Conservation (phyloP, 2,888 invertebrate species). For the Sphaerophoria taeniata region DNA sequence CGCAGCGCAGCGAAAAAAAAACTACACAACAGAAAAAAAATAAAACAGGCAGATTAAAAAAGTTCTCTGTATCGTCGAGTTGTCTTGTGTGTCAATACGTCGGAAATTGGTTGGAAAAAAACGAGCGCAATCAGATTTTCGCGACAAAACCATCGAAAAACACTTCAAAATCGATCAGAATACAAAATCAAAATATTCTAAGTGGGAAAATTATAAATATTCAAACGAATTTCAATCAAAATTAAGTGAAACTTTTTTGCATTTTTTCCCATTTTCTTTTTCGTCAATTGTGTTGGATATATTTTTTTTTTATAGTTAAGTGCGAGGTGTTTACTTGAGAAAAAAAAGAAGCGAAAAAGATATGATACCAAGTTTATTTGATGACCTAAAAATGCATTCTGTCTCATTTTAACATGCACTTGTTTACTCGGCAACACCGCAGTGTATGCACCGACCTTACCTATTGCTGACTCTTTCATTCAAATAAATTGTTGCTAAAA, state of each 20-base stretch:
- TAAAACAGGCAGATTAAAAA: slow-evolving; percentile 68
- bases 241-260: slow-evolving; percentile 69
- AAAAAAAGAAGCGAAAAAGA: slow-evolving; percentile 56
- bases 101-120: slow-evolving; percentile 49
- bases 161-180: not conserved
- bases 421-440: slow-evolving; percentile 76
- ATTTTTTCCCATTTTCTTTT: slow-evolving; percentile 65
- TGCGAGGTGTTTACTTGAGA: slow-evolving; percentile 66
- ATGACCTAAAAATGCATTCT: slow-evolving; percentile 76
- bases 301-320: slow-evolving; percentile 47
- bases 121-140: slow-evolving; percentile 68
- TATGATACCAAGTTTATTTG: slow-evolving; percentile 62
- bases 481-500: slow-evolving; percentile 71
- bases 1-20: slow-evolving; percentile 42
- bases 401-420: slow-evolving; percentile 76
- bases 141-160: slow-evolving; percentile 40
- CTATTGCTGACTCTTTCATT: slow-evolving; percentile 51
- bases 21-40: slow-evolving; percentile 60
- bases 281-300: slow-evolving; percentile 38
- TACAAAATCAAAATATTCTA: not conserved
- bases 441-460: slow-evolving; percentile 50
- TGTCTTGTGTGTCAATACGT: slow-evolving; percentile 41
- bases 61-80: slow-evolving; percentile 62
- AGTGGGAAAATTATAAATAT: slow-evolving; percentile 4
- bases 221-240: slow-evolving; percentile 14